Conservation (phyloP, 2,888 invertebrate species). For the Tipula confusa region DNA sequence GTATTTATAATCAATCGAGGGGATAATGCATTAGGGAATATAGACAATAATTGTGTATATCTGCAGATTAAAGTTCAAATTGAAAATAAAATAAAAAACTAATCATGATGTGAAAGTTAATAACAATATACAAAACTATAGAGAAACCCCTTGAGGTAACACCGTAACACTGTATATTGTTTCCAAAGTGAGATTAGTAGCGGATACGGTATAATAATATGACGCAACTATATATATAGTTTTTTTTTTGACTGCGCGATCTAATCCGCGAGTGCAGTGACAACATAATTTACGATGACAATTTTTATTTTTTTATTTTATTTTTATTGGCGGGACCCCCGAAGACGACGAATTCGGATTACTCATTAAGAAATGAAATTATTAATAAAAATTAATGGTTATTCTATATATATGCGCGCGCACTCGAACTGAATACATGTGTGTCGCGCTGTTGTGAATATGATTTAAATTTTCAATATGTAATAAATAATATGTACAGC, state of each 20-base stretch:
- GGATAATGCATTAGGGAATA: constrained; percentile 16
- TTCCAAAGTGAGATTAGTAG: background rate
- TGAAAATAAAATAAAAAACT: background rate
- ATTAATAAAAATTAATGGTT: background rate
- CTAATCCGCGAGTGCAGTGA: background rate
- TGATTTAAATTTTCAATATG: background rate
- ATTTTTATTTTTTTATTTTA: background rate
- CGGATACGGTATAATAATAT: background rate
- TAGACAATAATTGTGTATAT: background rate
- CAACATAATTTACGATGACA: background rate
- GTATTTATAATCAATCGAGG: background rate
- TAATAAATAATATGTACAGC: background rate
- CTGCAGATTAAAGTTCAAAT: constrained; percentile 1
- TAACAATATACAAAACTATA: background rate
- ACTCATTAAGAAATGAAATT: background rate
- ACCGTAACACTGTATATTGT: background rate
- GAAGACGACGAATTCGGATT: background rate
- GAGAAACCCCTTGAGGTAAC: background rate
- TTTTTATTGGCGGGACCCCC: background rate
- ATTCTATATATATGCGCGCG: background rate
- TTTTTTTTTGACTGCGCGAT: background rate
- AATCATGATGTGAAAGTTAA: constrained; percentile 14
- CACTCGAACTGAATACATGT: background rate
- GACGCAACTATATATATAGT: too few species aligned
- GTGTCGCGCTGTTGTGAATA: background rate